phyloP scores from a whole-genome alignment of 1,140 invertebrate species.

The Arctopsyche grandis region DNA sequence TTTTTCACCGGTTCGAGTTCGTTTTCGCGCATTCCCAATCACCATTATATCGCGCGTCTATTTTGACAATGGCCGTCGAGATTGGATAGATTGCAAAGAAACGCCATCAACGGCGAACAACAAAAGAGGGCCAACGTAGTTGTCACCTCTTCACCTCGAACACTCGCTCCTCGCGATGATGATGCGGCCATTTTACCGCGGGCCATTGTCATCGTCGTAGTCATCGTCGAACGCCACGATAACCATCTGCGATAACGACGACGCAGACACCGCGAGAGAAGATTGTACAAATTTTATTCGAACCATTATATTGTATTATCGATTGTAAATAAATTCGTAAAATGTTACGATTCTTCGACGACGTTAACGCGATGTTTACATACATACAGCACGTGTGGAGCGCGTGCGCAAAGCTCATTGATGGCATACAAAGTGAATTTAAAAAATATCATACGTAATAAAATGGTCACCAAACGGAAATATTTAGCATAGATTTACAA shows the following conservation, averaged over 20 bases:
- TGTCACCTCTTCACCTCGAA: constrained; percentile 38
- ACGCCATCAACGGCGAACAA: background rate
- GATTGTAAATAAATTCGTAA: background rate
- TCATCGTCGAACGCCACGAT: background rate
- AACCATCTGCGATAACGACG: constrained; percentile 6
- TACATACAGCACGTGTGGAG: background rate
- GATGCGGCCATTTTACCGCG: background rate
- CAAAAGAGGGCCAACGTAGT: background rate
- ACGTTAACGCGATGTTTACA: background rate
- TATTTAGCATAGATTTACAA: background rate
- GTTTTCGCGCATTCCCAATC: too few species aligned
- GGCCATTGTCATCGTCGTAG: background rate
- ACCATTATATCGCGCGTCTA: background rate
- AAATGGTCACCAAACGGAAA: background rate
- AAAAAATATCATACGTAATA: background rate
- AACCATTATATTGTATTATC: constrained; percentile 10
- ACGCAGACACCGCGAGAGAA: background rate
- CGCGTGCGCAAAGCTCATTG: background rate
- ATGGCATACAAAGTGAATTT: background rate
- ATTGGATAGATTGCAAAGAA: constrained; percentile 11
- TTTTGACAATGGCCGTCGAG: constrained; percentile 14
- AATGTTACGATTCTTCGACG: background rate
- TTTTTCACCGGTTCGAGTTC: too few species aligned
- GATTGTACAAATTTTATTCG: background rate
- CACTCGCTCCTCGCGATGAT: background rate